These are phyloP conservation scores for Sesia bembeciformis DNA, from an alignment of 2,888 invertebrate species.

Conservation along the genomic window DNA sequence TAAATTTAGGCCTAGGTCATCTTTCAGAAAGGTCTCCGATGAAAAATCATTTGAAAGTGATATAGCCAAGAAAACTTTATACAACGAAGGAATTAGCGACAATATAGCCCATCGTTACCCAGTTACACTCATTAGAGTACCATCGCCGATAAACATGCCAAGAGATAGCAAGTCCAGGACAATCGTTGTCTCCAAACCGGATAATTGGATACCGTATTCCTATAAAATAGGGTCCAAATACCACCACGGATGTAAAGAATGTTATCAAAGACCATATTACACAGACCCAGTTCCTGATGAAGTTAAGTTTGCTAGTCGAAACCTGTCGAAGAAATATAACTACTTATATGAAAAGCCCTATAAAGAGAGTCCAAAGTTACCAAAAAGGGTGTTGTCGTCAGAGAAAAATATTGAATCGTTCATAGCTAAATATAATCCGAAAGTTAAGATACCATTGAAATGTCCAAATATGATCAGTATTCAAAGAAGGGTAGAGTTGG, in stretches of 20 bases:
- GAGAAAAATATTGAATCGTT: slow-evolving; percentile 25
- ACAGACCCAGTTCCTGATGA: background rate
- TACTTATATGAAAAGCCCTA: slow-evolving; percentile 2
- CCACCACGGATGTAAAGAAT: slow-evolving; percentile 29
- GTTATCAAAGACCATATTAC: background rate
- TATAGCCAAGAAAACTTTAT: slow-evolving; percentile 26
- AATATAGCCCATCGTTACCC: slow-evolving; percentile 9
- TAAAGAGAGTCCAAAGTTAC: slow-evolving; percentile 14
- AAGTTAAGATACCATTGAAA: background rate
- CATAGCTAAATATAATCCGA: slow-evolving; percentile 6
- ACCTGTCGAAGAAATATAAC: background rate
- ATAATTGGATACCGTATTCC: slow-evolving; percentile 24
- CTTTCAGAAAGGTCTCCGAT: background rate
- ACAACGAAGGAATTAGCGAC: slow-evolving; percentile 51
- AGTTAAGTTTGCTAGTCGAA: background rate
- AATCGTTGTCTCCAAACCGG: slow-evolving; percentile 3
- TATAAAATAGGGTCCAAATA: slow-evolving; percentile 36
- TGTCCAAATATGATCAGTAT: no score
- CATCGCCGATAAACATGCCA: slow-evolving; percentile 7
- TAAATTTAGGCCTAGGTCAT: background rate
- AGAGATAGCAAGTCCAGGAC: slow-evolving; percentile 9
- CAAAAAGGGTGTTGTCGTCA: slow-evolving; percentile 33
- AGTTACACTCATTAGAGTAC: slow-evolving; percentile 3
- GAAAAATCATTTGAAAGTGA: slow-evolving; percentile 2
- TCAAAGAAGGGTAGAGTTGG: no score